A percentile compares a stretch with the other conserved stretches of the same genome.
Evolutionary conservation across 2,113 vertebrate species (phyloP).

Genomic region (Epinephelus fuscoguttatus): DNA sequence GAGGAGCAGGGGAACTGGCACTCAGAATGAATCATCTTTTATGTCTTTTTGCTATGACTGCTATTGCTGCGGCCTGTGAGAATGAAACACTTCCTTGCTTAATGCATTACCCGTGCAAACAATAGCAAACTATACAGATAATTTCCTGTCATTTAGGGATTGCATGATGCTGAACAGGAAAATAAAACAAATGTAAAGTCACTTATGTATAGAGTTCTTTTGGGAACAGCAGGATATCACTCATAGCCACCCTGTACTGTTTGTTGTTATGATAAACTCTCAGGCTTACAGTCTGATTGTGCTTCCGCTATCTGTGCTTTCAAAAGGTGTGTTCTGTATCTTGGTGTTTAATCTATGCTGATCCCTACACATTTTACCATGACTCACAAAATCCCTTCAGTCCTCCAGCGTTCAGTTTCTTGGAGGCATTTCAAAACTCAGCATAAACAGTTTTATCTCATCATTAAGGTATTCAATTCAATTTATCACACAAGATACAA

Average conservation of each 20-base stretch:
- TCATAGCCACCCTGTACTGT: background rate
- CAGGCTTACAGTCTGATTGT: background rate
- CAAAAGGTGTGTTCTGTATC: background rate
- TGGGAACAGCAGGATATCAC: background rate
- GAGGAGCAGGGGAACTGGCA: conserved; percentile 5
- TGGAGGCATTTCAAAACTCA: background rate
- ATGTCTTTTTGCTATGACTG: background rate
- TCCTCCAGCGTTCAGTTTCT: background rate
- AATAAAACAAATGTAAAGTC: background rate
- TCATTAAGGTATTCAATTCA: background rate
- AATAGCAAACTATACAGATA: background rate
- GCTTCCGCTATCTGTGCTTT: background rate
- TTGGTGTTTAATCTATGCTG: background rate
- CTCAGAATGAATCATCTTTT: conserved; percentile 42
- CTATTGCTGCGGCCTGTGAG: background rate
- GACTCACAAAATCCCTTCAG: background rate
- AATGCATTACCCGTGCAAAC: conserved; percentile 3
- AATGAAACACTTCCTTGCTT: background rate
- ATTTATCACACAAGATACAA: background rate
- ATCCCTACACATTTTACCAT: background rate
- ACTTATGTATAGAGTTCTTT: background rate
- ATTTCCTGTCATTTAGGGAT: background rate
- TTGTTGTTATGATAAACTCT: background rate
- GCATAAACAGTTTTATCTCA: background rate
- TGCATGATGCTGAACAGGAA: background rate